Conservation (phyloP, 2,888 invertebrate genomes). For the Nymphalis polychloros region DNA sequence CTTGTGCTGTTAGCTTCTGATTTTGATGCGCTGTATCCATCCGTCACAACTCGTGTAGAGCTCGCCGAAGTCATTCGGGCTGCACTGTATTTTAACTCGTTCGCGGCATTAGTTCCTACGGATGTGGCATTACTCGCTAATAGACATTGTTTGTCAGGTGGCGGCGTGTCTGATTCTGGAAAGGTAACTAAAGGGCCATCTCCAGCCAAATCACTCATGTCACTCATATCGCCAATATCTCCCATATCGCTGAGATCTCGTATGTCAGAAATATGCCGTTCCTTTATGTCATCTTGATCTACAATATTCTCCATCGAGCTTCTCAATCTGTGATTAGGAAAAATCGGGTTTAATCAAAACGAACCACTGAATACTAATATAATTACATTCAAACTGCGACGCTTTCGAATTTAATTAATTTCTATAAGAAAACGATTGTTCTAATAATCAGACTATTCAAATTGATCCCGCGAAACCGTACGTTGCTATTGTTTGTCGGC, state of each 20-base stretch:
- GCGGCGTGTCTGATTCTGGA: conserved; percentile 89
- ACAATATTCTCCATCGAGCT: conserved; percentile 91
- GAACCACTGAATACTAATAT: background rate
- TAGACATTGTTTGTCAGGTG: conserved; percentile 77
- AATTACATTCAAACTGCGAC: background rate
- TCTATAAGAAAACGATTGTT: background rate
- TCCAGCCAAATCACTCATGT: conserved; percentile 69
- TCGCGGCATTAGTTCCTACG: conserved; percentile 75
- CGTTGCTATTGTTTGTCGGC: conserved; percentile 77
- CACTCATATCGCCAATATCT: conserved; percentile 76
- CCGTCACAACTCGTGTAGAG: conserved; percentile 88
- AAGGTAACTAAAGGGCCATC: conserved; percentile 89
- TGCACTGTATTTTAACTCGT: conserved; percentile 91
- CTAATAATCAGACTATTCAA: conserved; percentile 21
- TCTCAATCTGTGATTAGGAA: conserved; percentile 78
- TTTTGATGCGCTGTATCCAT: conserved; percentile 89
- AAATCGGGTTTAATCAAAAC: background rate
- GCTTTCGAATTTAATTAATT: background rate
- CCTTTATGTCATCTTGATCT: conserved; percentile 81
- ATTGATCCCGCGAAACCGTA: conserved; percentile 54
- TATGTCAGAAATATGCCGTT: conserved; percentile 72
- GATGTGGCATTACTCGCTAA: conserved; percentile 69
- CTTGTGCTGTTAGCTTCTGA: conserved; percentile 75
- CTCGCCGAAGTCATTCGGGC: conserved; percentile 89
- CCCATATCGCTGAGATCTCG: conserved; percentile 76